phyloP scores from a whole-genome alignment of 2,797 vertebrate genomes.

The Trematomus bernacchii region DNA sequence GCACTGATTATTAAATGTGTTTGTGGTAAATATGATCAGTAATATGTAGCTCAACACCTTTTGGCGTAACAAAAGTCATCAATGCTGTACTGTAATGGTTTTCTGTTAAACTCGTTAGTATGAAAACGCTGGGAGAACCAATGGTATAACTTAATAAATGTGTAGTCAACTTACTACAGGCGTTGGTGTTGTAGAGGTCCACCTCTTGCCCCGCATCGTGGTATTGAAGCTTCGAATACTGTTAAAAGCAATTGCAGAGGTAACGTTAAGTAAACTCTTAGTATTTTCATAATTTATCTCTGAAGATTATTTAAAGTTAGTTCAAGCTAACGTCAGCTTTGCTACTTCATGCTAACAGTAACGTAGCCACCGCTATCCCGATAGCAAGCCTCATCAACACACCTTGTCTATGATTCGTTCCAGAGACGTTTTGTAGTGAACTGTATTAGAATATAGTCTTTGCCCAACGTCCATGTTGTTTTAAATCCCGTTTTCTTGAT shows the following conservation, averaged over 20 bases:
- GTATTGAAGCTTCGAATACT: constrained; percentile 77
- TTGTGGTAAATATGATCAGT: too few relatives aligned
- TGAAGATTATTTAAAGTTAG: too few relatives aligned
- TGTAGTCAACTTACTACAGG: constrained; percentile 32
- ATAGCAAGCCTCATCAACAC: neutral
- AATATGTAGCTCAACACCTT: too few relatives aligned
- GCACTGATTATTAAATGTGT: too few relatives aligned
- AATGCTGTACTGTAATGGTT: too few relatives aligned
- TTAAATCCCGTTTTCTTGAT: fast-evolving
- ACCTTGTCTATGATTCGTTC: constrained; percentile 72
- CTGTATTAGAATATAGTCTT: fast-evolving
- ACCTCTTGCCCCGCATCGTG: constrained; percentile 63
- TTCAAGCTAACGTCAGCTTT: constrained; percentile 20
- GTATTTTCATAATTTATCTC: too few relatives aligned
- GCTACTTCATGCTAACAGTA: neutral
- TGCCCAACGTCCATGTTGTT: constrained; percentile 16
- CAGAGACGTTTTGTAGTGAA: constrained; percentile 16
- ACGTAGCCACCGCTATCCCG: neutral
- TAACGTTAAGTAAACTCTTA: neutral
- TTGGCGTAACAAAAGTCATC: too few relatives aligned
- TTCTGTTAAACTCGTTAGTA: too few relatives aligned
- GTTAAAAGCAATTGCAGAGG: constrained; percentile 22
- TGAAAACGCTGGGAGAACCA: too few relatives aligned
- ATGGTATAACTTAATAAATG: too few relatives aligned
- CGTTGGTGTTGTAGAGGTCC: constrained; percentile 48